Base-by-base conservation (phyloP, 2,113 vertebrate species). In the Mystacornis crossleyi region DNA sequence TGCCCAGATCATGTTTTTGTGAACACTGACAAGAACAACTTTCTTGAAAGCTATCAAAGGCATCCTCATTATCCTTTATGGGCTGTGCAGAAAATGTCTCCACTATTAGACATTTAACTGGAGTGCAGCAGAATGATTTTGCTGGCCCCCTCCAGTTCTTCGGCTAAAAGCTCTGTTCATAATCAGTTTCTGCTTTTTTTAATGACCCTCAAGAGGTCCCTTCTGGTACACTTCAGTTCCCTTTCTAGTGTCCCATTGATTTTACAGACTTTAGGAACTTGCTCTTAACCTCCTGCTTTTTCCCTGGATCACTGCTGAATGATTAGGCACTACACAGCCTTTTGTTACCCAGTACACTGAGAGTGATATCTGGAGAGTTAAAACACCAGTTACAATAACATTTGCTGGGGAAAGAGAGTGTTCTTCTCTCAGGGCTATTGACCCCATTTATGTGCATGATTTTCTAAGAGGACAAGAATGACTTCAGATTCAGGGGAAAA, bases 221-320 rank as follows among this genome's bases (percentile, higher is more conserved):
- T 98, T 98, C 97, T 48, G 77, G 97, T 97, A 97, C 96, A 97
- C 97, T 98, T 98, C 97, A 98, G 96, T 85, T 97, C 94, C 79
- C 64, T 97, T 98, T 98, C 97, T 96, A 97, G 96, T 92, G 95
- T 97, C 95, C 97, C 97, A 97, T 96, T 97, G 98, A 98, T 97
- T 98, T 97, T 97, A 97, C 95, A 97, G 97, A 98, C 96, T 97
- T 98, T 86, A 96, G 97, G 97, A 98, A 97, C 58, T 55, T 83
- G 92, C 86, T 97, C 90, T 97, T 97, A 97, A 95, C 95, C 24
- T 90, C 86, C 95, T 97, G 94, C 88, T 95, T 97, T 95, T 87
- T 89, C 77, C 94, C 54, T 94, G 95, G 90, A 93, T 96, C 73
- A 70, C 93, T 95, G 54, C 86, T 95, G 96, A 97, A 97, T 86